Evolutionary conservation across 1,140 invertebrate species (phyloP).

Genomic region (Zophobas morio): DNA sequence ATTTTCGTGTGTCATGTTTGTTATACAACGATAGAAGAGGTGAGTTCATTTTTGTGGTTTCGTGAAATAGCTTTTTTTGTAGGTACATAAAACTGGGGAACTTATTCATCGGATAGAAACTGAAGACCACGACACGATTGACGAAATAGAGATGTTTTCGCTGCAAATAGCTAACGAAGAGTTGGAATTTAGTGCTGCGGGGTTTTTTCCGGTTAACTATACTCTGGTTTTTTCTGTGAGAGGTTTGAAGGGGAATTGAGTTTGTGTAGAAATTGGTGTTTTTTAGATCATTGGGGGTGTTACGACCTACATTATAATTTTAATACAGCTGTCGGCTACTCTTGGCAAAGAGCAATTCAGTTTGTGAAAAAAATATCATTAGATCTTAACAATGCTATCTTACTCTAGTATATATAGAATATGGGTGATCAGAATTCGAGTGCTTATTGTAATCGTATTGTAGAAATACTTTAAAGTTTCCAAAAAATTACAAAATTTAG

Average conservation of each 20-base stretch:
- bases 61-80: conserved; percentile 3
- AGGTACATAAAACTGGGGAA: conserved; percentile 49
- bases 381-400: too few species aligned
- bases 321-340: background rate
- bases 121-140: conserved; percentile 47
- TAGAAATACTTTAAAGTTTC: too few species aligned
- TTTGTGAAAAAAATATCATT: background rate
- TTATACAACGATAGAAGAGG: conserved; percentile 23
- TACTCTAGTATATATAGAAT: too few species aligned
- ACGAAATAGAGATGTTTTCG: conserved; percentile 55
- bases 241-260: background rate
- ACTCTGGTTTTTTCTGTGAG: conserved; percentile 53
- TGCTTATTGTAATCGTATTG: too few species aligned
- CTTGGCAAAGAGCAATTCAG: background rate
- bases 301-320: background rate
- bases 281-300: background rate
- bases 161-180: conserved; percentile 52
- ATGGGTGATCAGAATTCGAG: too few species aligned
- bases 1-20: conserved; percentile 9
- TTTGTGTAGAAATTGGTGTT: background rate
- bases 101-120: conserved; percentile 53
- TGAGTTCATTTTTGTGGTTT: background rate
- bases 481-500: too few species aligned
- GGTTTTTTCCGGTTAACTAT: conserved; percentile 54
- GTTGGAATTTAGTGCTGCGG: conserved; percentile 52